A percentile compares a stretch with the other conserved stretches of the same genome.
Conservation (phyloP, 2,888 invertebrate species). For the Gymnoscelis rufifasciata region DNA sequence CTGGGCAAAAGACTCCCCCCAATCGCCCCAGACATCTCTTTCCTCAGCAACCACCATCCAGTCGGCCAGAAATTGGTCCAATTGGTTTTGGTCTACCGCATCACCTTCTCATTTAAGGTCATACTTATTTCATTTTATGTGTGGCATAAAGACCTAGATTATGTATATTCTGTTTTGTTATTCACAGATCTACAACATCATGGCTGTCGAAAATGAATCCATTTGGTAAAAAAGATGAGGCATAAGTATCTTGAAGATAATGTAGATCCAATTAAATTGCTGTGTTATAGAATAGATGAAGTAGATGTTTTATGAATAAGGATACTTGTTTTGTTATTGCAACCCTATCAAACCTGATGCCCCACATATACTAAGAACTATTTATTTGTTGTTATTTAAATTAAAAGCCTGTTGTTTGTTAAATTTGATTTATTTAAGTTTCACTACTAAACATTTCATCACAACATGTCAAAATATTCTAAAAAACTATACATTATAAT, state of each 20-base stretch:
- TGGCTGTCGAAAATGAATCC: conserved; percentile 90
- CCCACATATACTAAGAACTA: too few relatives aligned
- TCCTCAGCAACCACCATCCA: too few relatives aligned
- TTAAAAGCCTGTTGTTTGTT: conserved; percentile 7
- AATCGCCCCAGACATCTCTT: too few relatives aligned
- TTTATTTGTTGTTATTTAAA: too few relatives aligned
- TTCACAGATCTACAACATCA: conserved; percentile 66
- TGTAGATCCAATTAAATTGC: conserved; percentile 28
- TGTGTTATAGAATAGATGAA: conserved; percentile 47
- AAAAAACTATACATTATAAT: background rate
- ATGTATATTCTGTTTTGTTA: conserved; percentile 9
- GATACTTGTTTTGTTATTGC: conserved; percentile 9
- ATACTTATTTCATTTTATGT: too few relatives aligned
- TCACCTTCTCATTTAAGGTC: too few relatives aligned
- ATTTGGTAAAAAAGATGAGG: conserved; percentile 84
- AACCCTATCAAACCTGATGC: background rate
- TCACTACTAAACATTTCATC: conserved; percentile 20
- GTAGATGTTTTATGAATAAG: conserved; percentile 47
- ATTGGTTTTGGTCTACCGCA: too few relatives aligned
- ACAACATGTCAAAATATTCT: conserved; percentile 14
- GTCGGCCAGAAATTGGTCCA: too few relatives aligned
- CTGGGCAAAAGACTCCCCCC: too few relatives aligned
- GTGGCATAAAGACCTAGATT: too few relatives aligned
- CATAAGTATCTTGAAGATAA: conserved; percentile 45
- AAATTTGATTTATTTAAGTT: background rate